These are phyloP conservation scores for Zoroaster sp. DNA, from an alignment of 53 echinoderm and acorn worm species.

Conservation along the genomic window DNA sequence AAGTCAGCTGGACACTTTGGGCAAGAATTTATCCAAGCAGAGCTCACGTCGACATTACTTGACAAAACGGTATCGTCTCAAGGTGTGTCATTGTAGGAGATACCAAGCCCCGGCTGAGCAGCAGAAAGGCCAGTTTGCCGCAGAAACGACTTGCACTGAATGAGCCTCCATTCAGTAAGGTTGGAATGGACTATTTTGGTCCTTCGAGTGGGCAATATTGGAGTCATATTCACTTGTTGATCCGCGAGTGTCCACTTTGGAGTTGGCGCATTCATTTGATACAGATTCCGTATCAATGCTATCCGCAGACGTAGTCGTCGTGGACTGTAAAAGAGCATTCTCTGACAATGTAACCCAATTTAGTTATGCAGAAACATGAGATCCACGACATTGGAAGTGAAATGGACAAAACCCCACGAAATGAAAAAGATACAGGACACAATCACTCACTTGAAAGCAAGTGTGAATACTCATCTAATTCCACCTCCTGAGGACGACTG, in stretches of 20 bases:
- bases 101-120: constrained; percentile 42
- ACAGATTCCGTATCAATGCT: constrained; percentile 53
- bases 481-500: too few relatives aligned
- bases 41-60: constrained; percentile 49
- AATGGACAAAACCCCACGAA: too few relatives aligned
- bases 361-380: constrained; percentile 55
- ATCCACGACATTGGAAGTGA: too few relatives aligned
- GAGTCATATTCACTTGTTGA: constrained; percentile 68
- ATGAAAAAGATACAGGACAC: too few relatives aligned
- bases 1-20: constrained; percentile 46
- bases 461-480: too few relatives aligned
- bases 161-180: constrained; percentile 33
- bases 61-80: constrained; percentile 28
- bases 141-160: constrained; percentile 22
- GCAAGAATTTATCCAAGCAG: constrained; percentile 13
- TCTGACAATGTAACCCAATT: constrained; percentile 64
- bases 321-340: constrained; percentile 35
- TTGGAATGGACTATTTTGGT: constrained; percentile 62
- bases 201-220: constrained; percentile 54
- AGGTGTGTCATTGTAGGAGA: constrained; percentile 39
- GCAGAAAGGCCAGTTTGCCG: constrained; percentile 55
- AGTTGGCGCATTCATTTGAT: constrained; percentile 25
- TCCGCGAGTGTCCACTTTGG: constrained; percentile 40
- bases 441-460: too few relatives aligned
- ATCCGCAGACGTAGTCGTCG: constrained; percentile 41